Base-by-base conservation (phyloP, 2,888 invertebrate species). In the Rhamphomyia laevipes region DNA sequence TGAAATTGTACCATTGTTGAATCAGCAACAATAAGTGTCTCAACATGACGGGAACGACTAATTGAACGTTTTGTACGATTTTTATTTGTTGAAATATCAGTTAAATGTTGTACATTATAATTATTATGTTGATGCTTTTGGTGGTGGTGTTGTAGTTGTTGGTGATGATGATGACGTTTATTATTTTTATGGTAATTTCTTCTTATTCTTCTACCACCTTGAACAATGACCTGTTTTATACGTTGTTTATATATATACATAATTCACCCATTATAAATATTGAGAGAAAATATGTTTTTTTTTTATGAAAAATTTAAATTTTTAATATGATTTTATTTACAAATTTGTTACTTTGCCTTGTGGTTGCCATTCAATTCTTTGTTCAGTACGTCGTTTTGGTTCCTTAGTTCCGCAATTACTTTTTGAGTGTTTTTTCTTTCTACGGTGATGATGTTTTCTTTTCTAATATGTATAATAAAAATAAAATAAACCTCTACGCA, bases 11-110 rank as follows among this genome's bases (percentile, higher is more conserved):
- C 81, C 90, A 92, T 91, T 56, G 84, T 82, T 48, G 80, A 77
- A 73, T 93, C 92, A 35, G 91, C 91, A 46, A 92, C 92, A 47
- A 93, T 77, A 48, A 92, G 73, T 1, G 88, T 84, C 71, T 92
- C 92, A 37, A 92, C 90, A 68, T 83, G 86, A 48, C 83, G 77
- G 23, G 83, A 80, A 59, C 77, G 78, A 69, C 86, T 86, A 55
- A 86, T 78, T 51, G 86, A 86, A 56, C 86, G 77, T 55, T 67
- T 65, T 59, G 66, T 59, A 55, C 72, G 62, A 56, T 54, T 43
- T 48, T 48, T 50, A 47, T 49, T n/a, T n/a, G n/a, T n/a, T n/a
- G n/a, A n/a, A n/a, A n/a, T 46, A n/a, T 49, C 13, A 12, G 45
- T 43, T 6, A 50, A 47, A 16, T 43, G 56, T 41, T 59, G 54